Evolutionary conservation across 2,113 vertebrate genomes (phyloP), one percentile per base, ranked within the genome.

Genomic region (Sapayoa aenigma): DNA sequence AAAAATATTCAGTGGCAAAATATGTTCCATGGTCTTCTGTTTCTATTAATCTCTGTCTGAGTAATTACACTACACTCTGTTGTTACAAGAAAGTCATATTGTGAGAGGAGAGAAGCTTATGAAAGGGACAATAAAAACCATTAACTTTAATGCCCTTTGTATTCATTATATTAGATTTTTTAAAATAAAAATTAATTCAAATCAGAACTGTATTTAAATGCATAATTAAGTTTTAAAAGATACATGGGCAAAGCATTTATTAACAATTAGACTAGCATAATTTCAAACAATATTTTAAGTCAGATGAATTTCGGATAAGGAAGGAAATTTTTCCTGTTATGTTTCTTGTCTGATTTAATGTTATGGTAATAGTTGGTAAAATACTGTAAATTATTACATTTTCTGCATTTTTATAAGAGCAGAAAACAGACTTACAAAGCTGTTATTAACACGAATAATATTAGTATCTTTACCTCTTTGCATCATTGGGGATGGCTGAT

Each of bases 401-500:
- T 73, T 79, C 41, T 85, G n/a, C 12, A 16, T 56, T 86, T 27
- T 66, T 53, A 41, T 22, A 74, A 89, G 53, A n/a, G 28, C 20
- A 75, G 46, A 75, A 68, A 46, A 20, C 20, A 80, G 9, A 39
- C 14, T 11, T 44, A 41, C 10, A 44, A 59, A 90, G 13, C 35
- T 50, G 8, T 42, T 67, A 67, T 11, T 5, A 2, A 59, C 33
- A 79, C 65, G 27, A 79, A 37, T 42, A 92, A 59, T 67, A 31
- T 73, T 55, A 82, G 50, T 19, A 81, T 74, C 37, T 95, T 98
- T 98, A 99, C 99, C 98, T 98, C 99, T 98, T 46, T 98, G 98
- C 99, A 99, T 99, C 98, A 99, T 97, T 33, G 99, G 99, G 59
- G 99, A 99, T 11, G 99, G 99, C 97, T 99, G 99, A 97, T 99